Evolutionary conservation across 2,888 invertebrate genomes (phyloP), one percentile per base, ranked within the genome.

Genomic region (Phymatocera aterrima): DNA sequence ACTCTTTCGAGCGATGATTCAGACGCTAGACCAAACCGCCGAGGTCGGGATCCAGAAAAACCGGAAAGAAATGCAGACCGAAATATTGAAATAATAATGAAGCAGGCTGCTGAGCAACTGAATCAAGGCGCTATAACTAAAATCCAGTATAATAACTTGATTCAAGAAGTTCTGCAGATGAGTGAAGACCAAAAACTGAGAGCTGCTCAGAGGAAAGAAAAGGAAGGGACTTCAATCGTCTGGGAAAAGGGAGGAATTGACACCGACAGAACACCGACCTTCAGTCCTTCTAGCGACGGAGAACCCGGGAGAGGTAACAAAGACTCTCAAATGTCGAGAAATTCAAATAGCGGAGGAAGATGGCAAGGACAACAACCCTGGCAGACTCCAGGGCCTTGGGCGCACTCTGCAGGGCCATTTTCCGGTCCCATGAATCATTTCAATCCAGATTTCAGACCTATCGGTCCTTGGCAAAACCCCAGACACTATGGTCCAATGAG

Each of bases 51-150:
- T 74, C 91, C 89, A 0, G 94, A 94, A 81, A 90, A 93, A 77
- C 90, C 92, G 70, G 90, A 91, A 0, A 91, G 93, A 78, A 91
- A 91, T 78, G 87, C 91, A 0, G 92, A 94, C 82, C 93, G 93
- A 80, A 94, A 94, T 78, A 95, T 95, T 83, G 94, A 95, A 80
- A 94, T 95, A 61, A 96, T 97, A 79, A 94, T 97, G 88, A 93
- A 94, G 10, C 96, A 96, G 86, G 97, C 97, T 0, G 96, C 96
- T 80, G 95, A 96, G 84, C 94, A 96, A 84, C 93, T 95, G 80
- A 94, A 94, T 81, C 94, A 94, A 75, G 96, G 97, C 0, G 93
- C 93, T 64, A 93, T 97, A 79, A 94, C 95, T 74, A 94, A 94
- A 86, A 94, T 93, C 43, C 95, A 96, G 85, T 96, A 96, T 88